Percentiles rank a stretch among this genome's conserved stretches.
phyloP scores from a whole-genome alignment of 2,113 vertebrate species.

The Mionectes macconnelli region DNA sequence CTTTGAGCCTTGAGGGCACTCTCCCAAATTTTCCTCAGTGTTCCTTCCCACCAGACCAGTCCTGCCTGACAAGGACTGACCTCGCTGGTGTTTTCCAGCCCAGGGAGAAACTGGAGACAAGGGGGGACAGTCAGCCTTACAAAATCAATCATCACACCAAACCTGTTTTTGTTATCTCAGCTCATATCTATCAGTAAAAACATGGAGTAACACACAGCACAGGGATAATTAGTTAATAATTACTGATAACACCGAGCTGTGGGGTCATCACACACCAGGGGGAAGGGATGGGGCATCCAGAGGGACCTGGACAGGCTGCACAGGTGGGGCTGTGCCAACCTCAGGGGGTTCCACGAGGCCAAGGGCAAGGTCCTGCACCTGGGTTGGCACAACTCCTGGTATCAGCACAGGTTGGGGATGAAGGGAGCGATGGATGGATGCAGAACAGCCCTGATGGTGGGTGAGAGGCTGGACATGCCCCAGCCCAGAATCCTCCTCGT shows the following conservation, averaged over 20 bases:
- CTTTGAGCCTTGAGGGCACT: not conserved
- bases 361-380: not conserved
- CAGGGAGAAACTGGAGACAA: not conserved
- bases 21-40: not conserved
- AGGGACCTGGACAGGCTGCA: not conserved
- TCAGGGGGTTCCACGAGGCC: not conserved
- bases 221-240: accelerated
- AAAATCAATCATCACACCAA: not conserved
- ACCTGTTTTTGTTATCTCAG: not conserved
- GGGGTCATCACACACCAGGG: not conserved
- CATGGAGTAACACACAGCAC: accelerated
- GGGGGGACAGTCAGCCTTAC: not conserved
- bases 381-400: not conserved
- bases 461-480: not conserved
- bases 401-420: not conserved
- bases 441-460: not conserved
- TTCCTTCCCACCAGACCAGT: not conserved
- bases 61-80: not conserved
- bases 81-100: accelerated
- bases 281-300: not conserved
- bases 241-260: not conserved
- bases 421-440: not conserved
- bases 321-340: not conserved
- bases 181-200: accelerated
- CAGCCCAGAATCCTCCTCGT: not conserved